Evolutionary conservation across 2,888 invertebrate genomes (phyloP).

Genomic region (Dicyrtoma fusca): DNA sequence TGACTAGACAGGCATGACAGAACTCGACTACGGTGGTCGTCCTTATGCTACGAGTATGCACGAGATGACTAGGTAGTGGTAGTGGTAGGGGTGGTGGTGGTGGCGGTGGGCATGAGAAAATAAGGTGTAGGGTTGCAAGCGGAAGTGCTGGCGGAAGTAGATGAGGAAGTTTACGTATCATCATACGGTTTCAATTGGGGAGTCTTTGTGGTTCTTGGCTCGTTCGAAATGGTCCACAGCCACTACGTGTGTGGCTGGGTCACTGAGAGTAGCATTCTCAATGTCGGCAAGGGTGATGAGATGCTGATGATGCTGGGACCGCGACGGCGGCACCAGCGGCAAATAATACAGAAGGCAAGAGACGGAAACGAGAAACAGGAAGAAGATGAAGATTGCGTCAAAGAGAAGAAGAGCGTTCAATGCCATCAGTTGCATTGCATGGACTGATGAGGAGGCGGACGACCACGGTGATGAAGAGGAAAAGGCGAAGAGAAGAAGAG

Average conservation of each 20-base stretch:
- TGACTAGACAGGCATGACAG: background rate
- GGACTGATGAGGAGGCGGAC: slow-evolving; percentile 16
- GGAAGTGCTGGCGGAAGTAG: slow-evolving; percentile 30
- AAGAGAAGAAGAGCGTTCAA: slow-evolving; percentile 85
- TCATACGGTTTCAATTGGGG: slow-evolving; percentile 56
- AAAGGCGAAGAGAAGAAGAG: slow-evolving; percentile 40
- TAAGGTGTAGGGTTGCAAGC: background rate
- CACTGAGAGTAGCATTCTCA: slow-evolving; percentile 46
- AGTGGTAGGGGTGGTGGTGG: slow-evolving; percentile 1
- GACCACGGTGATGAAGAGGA: slow-evolving; percentile 15
- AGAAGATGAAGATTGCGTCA: slow-evolving; percentile 84
- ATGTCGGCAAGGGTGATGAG: slow-evolving; percentile 51
- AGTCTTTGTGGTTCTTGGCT: slow-evolving; percentile 42
- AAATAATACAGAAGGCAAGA: slow-evolving; percentile 81
- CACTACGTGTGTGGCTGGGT: slow-evolving; percentile 54
- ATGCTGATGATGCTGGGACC: slow-evolving; percentile 50
- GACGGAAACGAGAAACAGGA: slow-evolving; percentile 80
- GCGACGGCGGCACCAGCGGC: slow-evolving; percentile 61
- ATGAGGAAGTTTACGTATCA: slow-evolving; percentile 27
- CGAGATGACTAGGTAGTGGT: background rate
- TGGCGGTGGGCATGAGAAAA: background rate
- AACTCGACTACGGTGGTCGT: background rate
- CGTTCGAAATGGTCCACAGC: slow-evolving; percentile 49
- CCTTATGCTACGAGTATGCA: background rate
- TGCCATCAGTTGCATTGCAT: slow-evolving; percentile 77